Base-by-base conservation (phyloP, 2,888 invertebrate genomes). In the Caenorhabditis virilis region DNA sequence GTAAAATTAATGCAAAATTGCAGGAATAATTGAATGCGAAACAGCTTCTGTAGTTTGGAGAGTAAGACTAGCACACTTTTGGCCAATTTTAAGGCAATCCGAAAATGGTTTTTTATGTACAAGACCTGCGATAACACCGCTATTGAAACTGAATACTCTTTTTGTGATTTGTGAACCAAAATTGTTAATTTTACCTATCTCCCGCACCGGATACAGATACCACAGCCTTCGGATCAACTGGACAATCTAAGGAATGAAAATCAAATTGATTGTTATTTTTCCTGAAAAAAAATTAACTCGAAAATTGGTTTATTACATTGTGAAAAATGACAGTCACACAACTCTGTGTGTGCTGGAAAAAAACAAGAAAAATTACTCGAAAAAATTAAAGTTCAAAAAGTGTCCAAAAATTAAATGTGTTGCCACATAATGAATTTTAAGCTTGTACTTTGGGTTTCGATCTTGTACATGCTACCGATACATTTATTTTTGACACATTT, bases 201-300 rank as follows among this genome's bases (percentile, higher is more conserved):
- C 80, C 80, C 15, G 80, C 78, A 18, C 80, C 80, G 7, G 80
- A 80, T 26, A 72, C 80, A 0, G 79, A 80, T 20, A 78, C 69
- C 41, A 80, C 51, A 7, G 68, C 48, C 11, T 55, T 48, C 41
- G 50, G 56, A 38, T 52, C 45, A 27, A 50, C 43, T 15, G 68
- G 59, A 1, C 63, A 41, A n/a, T 52, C 48, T 2, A 60, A 35
- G 3, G 47, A 30, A 27, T 52, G 46, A 20, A 30, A 50, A 35
- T 58, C 49, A 1, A 54, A 20, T 36, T 63, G 52, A 1, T 55
- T 58, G 7, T 50, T 41, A 4, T 50, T 38, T 15, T 58, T 57
- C 25, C 63, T 63, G 35, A 35, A 63, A 62, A 45, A 39, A 39
- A 11, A 5, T 11, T 38, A 6, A 11, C n/a, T 5, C n/a, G 38